These are phyloP conservation scores for Cotesia congregata DNA, from an alignment of 2,888 invertebrate genomes.

Conservation along the genomic window DNA sequence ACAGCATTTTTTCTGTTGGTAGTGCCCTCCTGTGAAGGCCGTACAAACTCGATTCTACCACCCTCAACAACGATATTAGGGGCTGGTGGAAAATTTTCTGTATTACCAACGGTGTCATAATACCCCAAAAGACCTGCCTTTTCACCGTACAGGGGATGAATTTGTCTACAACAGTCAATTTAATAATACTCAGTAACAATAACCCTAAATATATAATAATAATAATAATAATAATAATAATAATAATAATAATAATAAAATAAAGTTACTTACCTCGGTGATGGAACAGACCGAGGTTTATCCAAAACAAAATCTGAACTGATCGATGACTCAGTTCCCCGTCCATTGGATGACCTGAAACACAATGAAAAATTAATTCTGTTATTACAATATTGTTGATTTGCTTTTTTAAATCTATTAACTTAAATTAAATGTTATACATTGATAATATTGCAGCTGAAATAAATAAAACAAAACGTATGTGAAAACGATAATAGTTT, in stretches of 20 bases:
- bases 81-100: slow-evolving; percentile 67
- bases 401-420: no score
- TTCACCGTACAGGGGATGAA: slow-evolving; percentile 69
- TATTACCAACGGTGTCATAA: slow-evolving; percentile 66
- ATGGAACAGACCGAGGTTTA: slow-evolving; percentile 65
- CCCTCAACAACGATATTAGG: slow-evolving; percentile 72
- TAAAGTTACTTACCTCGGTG: slow-evolving; percentile 59
- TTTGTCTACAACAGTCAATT: slow-evolving; percentile 67
- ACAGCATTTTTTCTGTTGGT: slow-evolving; percentile 57
- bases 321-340: slow-evolving; percentile 63
- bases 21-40: slow-evolving; percentile 68
- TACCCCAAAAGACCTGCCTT: slow-evolving; percentile 68
- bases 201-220: no score
- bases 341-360: slow-evolving; percentile 66
- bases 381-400: no score
- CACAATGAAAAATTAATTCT: no score
- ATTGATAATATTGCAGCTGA: background rate
- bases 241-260: background rate
- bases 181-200: no score
- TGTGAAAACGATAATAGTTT: slow-evolving; percentile 55
- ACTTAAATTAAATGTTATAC: no score
- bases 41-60: slow-evolving; percentile 72
- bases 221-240: background rate
- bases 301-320: slow-evolving; percentile 64
- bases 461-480: background rate